Conservation (phyloP, 1,140 invertebrate genomes). For the Procambarus virginalis region DNA sequence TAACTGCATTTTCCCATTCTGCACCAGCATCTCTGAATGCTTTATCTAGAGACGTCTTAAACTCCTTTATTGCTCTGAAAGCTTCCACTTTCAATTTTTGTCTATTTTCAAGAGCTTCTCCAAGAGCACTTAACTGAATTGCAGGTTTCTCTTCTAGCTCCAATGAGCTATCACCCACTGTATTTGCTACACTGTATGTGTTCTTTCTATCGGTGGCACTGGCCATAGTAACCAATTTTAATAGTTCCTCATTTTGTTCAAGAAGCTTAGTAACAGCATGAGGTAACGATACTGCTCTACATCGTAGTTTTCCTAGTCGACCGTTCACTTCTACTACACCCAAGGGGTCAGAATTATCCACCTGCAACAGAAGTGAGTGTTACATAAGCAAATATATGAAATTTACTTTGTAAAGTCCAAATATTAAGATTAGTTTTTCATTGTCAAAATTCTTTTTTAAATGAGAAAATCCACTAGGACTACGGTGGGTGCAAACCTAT, state of each 20-base stretch:
- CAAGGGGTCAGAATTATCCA: constrained; percentile 70
- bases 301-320: constrained; percentile 77
- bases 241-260: constrained; percentile 78
- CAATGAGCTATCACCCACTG: not conserved
- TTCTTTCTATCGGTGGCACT: constrained; percentile 19
- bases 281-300: constrained; percentile 86
- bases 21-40: constrained; percentile 78
- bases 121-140: constrained; percentile 33
- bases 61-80: constrained; percentile 77
- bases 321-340: constrained; percentile 75
- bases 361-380: not conserved
- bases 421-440: no score
- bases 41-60: constrained; percentile 80
- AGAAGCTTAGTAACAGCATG: constrained; percentile 82
- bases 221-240: constrained; percentile 77
- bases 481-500: no score
- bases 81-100: constrained; percentile 74
- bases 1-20: constrained; percentile 74
- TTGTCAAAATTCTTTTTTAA: no score
- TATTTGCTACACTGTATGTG: not conserved
- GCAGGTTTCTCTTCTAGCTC: constrained; percentile 4
- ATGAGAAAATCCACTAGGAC: no score
- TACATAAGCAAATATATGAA: no score
- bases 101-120: constrained; percentile 20
- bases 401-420: no score